phyloP scores from a whole-genome alignment of 1,140 invertebrate species.

The Odontomachus brunneus region DNA sequence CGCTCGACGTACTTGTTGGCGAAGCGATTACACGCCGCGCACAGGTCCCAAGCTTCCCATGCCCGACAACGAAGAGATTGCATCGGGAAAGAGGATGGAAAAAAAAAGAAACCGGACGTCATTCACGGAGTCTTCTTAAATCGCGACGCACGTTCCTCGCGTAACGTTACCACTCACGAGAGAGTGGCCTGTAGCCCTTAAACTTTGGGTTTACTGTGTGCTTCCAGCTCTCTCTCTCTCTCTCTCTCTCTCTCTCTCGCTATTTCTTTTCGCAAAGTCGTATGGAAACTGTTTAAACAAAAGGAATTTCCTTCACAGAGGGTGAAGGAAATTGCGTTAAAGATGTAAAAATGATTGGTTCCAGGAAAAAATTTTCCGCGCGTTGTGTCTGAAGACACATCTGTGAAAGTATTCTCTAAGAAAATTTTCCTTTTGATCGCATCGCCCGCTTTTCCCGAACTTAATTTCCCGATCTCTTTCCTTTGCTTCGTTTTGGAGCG shows the following conservation, averaged over 20 bases:
- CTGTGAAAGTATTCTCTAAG: background rate
- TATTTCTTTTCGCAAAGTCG: background rate
- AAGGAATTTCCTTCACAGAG: background rate
- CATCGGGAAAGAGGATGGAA: background rate
- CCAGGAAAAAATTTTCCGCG: background rate
- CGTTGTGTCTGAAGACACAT: background rate
- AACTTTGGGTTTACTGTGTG: background rate
- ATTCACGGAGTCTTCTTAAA: constrained; percentile 25
- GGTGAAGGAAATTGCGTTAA: background rate
- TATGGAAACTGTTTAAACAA: constrained; percentile 10
- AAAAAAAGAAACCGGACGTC: background rate
- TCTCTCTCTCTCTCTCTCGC: no score
- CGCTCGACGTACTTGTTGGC: constrained; percentile 54
- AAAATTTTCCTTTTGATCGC: constrained; percentile 30
- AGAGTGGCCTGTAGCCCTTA: constrained; percentile 6
- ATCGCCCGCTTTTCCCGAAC: constrained; percentile 23
- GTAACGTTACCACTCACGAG: background rate
- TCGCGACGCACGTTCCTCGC: constrained; percentile 9
- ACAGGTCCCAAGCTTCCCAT: background rate
- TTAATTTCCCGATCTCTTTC: constrained; percentile 62
- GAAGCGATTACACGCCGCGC: constrained; percentile 43
- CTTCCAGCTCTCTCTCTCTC: background rate
- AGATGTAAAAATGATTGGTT: background rate
- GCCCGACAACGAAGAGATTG: background rate
- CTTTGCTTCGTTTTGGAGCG: constrained; percentile 38